These are phyloP conservation scores for Andrena bicolor DNA, from an alignment of 2,888 invertebrate genomes.

Conservation along the genomic window DNA sequence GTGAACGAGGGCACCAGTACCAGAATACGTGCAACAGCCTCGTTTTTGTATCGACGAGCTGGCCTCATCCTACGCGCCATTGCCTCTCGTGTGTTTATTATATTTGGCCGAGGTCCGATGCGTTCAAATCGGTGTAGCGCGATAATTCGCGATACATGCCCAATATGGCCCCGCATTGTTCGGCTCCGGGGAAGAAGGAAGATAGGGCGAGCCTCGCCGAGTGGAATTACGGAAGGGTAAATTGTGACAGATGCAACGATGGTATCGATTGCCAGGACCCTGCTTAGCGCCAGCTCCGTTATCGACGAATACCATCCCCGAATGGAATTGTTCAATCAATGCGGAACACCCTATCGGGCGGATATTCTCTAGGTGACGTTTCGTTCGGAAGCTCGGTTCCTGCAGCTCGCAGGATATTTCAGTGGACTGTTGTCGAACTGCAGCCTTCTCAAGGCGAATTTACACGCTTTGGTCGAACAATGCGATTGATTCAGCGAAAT, in stretches of 20 bases:
- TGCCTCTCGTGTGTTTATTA: conserved; percentile 73
- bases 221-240: conserved; percentile 75
- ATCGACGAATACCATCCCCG: conserved; percentile 33
- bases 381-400: too few relatives aligned
- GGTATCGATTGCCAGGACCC: conserved; percentile 72
- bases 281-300: conserved; percentile 51
- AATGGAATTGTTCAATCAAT: conserved; percentile 44
- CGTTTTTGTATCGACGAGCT: conserved; percentile 17
- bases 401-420: too few relatives aligned
- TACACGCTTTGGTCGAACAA: too few relatives aligned
- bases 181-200: conserved; percentile 26
- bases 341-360: background rate
- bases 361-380: too few relatives aligned
- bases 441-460: too few relatives aligned
- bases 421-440: too few relatives aligned
- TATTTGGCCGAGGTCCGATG: conserved; percentile 59
- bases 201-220: conserved; percentile 41
- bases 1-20: conserved; percentile 50
- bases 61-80: conserved; percentile 29
- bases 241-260: conserved; percentile 78
- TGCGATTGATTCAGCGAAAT: too few relatives aligned
- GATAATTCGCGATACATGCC: conserved; percentile 73
- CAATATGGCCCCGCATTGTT: conserved; percentile 74
- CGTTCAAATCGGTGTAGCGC: conserved; percentile 71
- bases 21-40: conserved; percentile 56